Percentiles rank a stretch among this genome's conserved stretches.
These are phyloP conservation scores for Hystrix cristata DNA, from an alignment of 2,113 vertebrate species.

Conservation along the genomic window DNA sequence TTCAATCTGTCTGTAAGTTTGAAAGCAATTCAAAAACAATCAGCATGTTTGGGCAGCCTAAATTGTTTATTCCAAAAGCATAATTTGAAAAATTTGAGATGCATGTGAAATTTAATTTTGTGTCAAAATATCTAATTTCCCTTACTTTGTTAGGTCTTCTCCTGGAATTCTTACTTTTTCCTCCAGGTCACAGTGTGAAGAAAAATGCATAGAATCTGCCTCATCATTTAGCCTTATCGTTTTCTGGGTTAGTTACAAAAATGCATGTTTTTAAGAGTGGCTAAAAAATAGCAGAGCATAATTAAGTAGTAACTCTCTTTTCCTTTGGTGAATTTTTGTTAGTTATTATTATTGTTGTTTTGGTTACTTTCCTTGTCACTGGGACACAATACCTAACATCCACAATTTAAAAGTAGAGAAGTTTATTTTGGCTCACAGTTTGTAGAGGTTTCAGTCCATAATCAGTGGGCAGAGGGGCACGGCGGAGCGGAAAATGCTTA, in stretches of 20 bases:
- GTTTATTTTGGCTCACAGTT: background rate
- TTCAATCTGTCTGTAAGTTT: constrained; percentile 11
- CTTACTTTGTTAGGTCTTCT: constrained; percentile 1
- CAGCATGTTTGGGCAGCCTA: background rate
- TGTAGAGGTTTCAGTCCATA: background rate
- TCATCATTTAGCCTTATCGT: background rate
- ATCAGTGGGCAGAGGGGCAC: background rate
- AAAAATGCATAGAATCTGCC: background rate
- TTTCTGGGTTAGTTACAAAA: constrained; percentile 11
- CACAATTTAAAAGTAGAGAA: background rate
- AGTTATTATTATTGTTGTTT: background rate
- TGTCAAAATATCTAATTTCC: background rate
- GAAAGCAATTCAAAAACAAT: constrained; percentile 66
- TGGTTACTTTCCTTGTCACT: background rate
- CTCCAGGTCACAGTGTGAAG: constrained; percentile 30
- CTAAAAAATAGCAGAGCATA: background rate
- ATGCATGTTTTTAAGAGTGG: background rate
- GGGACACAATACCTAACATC: background rate
- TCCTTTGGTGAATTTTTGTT: background rate
- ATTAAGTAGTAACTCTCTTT: background rate
- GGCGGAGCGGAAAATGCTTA: background rate
- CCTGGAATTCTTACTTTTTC: constrained; percentile 19
- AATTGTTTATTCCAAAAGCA: constrained; percentile 44
- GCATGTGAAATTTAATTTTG: constrained; percentile 44
- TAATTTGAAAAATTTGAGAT: constrained; percentile 34